Evolutionary conservation across 2,113 vertebrate species (phyloP).

Genomic region (Ailuropoda melanoleuca): DNA sequence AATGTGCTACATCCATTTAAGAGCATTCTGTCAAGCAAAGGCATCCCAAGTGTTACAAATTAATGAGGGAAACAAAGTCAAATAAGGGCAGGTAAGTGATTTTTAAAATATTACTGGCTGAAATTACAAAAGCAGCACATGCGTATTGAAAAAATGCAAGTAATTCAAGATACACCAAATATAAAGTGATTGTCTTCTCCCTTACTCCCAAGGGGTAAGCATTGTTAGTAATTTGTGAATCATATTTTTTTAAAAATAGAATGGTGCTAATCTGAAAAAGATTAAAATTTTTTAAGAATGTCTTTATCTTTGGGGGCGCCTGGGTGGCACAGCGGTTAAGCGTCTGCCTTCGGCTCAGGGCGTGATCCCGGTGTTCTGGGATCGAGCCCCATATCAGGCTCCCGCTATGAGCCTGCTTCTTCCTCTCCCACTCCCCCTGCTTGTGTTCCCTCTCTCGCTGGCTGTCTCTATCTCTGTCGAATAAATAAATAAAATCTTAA

Average conservation of each 20-base stretch:
- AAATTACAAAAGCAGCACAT: slow-evolving; percentile 37
- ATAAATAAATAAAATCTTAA: too few species aligned
- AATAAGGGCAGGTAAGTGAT: slow-evolving; percentile 11
- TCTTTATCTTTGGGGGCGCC: not conserved
- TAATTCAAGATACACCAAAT: slow-evolving; percentile 15
- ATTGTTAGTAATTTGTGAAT: slow-evolving; percentile 31
- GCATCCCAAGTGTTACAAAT: not conserved
- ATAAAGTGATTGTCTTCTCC: not conserved
- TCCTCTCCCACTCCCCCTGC: too few species aligned
- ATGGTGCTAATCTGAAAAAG: not conserved
- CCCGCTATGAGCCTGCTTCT: too few species aligned
- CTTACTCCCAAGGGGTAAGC: not conserved
- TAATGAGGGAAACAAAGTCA: slow-evolving; percentile 35
- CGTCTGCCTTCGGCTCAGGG: not conserved
- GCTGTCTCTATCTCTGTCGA: too few species aligned
- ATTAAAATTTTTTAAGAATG: not conserved
- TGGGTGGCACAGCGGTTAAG: not conserved
- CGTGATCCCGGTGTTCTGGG: not conserved
- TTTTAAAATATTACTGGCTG: not conserved
- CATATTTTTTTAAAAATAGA: slow-evolving; percentile 8
- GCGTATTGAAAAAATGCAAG: slow-evolving; percentile 32
- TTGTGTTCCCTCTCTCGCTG: too few species aligned
- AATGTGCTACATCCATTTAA: not conserved
- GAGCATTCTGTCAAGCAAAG: slow-evolving; percentile 37
- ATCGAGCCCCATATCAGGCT: not conserved